Percentiles rank a stretch among this genome's conserved stretches.
Conservation (phyloP, 2,113 vertebrate species). For the Dunckerocampus dactyliophorus region DNA sequence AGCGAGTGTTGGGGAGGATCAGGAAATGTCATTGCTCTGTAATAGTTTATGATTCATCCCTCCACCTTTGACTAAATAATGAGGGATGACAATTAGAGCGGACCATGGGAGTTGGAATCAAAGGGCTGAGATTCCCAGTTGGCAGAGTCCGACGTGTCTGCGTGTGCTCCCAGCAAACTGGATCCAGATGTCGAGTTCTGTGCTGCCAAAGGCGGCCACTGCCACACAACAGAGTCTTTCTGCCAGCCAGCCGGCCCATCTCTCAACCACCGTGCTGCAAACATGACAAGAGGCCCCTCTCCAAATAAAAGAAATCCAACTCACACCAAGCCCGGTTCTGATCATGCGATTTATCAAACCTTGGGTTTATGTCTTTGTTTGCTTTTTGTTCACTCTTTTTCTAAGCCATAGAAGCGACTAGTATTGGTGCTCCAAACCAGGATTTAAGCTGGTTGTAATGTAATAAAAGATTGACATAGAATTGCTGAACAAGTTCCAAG, state of each 20-base stretch:
- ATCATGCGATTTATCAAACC: conserved; percentile 59
- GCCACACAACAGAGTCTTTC: conserved; percentile 62
- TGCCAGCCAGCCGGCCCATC: conserved; percentile 57
- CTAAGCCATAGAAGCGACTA: background rate
- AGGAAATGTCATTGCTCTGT: conserved; percentile 63
- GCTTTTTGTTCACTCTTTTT: conserved; percentile 50
- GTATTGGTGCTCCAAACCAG: background rate
- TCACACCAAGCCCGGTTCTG: conserved; percentile 27
- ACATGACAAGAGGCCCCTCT: conserved; percentile 54
- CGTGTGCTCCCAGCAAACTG: conserved; percentile 69
- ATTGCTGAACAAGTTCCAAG: conserved; percentile 2
- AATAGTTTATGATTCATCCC: conserved; percentile 68
- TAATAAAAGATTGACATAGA: conserved; percentile 14
- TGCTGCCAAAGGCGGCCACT: conserved; percentile 55
- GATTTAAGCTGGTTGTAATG: conserved; percentile 15
- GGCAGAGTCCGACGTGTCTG: conserved; percentile 64
- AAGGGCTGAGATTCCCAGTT: conserved; percentile 67
- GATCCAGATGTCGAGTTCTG: conserved; percentile 73
- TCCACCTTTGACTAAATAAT: conserved; percentile 76
- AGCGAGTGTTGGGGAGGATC: conserved; percentile 45
- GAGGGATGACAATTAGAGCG: conserved; percentile 75
- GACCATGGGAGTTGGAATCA: conserved; percentile 68
- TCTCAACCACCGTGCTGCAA: conserved; percentile 46
- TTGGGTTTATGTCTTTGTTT: conserved; percentile 43
- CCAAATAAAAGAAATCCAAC: conserved; percentile 54